phyloP scores from a whole-genome alignment of 2,113 vertebrate species.

The Strigops habroptila region DNA sequence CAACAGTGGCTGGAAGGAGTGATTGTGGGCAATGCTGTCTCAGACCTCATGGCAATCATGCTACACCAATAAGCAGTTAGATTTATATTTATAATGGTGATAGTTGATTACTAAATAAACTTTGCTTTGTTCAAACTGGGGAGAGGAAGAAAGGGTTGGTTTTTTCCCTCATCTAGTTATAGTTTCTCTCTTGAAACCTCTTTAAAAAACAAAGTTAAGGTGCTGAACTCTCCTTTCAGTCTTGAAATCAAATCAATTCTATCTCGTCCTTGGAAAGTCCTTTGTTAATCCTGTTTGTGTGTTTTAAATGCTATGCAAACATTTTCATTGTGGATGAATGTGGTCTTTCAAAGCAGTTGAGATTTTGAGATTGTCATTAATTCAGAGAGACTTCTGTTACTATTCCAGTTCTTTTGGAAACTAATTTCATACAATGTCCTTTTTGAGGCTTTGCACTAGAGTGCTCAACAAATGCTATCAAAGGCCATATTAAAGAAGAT shows the following conservation, averaged over 20 bases:
- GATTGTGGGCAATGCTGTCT: not conserved
- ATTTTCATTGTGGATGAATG: slow-evolving; percentile 49
- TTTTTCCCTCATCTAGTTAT: not conserved
- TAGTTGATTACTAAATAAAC: not conserved
- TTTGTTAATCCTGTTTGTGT: slow-evolving; percentile 32
- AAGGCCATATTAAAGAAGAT: slow-evolving; percentile 62
- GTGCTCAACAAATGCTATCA: slow-evolving; percentile 63
- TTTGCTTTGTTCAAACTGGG: not conserved
- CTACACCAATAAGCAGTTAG: not conserved
- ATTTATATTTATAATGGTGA: not conserved
- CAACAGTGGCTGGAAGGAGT: not conserved
- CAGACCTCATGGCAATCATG: not conserved
- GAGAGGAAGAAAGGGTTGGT: not conserved
- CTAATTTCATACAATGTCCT: slow-evolving; percentile 61
- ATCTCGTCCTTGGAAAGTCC: slow-evolving; percentile 47
- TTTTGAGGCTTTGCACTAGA: slow-evolving; percentile 27
- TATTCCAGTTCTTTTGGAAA: slow-evolving; percentile 41
- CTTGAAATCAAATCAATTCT: not conserved
- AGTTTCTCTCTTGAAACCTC: not conserved
- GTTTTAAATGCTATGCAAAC: slow-evolving; percentile 55
- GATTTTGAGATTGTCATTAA: slow-evolving; percentile 62
- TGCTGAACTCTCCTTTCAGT: not conserved
- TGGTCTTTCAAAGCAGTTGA: slow-evolving; percentile 49
- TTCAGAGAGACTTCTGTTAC: slow-evolving; percentile 18
- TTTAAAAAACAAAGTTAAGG: not conserved